Percentiles rank a stretch among this genome's conserved stretches.
These are phyloP conservation scores for Poecilobothrus nobilitatus DNA, from an alignment of 2,888 invertebrate genomes.

Conservation along the genomic window DNA sequence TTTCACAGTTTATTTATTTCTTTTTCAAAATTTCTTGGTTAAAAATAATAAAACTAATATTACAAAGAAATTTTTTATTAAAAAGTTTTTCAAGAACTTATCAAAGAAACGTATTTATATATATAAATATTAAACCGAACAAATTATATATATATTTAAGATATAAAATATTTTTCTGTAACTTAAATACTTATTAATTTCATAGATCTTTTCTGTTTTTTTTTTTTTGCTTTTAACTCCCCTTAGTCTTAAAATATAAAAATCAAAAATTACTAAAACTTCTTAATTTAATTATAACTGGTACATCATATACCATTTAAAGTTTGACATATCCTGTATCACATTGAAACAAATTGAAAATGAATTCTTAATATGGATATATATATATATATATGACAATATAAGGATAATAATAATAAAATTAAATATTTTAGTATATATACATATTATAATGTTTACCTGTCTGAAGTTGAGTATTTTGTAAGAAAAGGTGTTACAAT, in stretches of 20 bases:
- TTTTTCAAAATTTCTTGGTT: neutral
- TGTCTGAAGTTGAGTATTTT: neutral
- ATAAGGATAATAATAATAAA: neutral
- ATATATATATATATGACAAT: neutral
- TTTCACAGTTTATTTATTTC: neutral
- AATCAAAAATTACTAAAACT: neutral
- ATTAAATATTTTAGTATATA: neutral
- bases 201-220: neutral
- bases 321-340: conserved; percentile 6
- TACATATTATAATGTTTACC: no score
- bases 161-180: neutral
- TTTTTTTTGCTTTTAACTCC: no score
- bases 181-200: neutral
- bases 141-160: neutral
- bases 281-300: conserved; percentile 5
- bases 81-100: neutral
- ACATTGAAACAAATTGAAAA: neutral
- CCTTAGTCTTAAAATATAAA: neutral
- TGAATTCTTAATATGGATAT: neutral
- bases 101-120: neutral
- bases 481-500: neutral
- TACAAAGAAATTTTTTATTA: neutral
- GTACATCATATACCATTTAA: neutral
- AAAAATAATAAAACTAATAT: neutral
- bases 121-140: neutral